These are phyloP conservation scores for Rattus norvegicus DNA, from an alignment of 2,113 vertebrate species.

Conservation along the genomic window GRCr8 NC_086020.1:195328501-195329000, in stretches of 20 bases:
- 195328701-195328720: not conserved
- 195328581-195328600: not conserved
- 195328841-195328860: not conserved
- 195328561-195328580: not conserved
- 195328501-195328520: not conserved
- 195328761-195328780: not conserved
- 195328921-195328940: not conserved
- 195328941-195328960: not conserved
- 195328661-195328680: not conserved
- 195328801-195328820: not conserved
- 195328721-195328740: not conserved
- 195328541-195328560: slow-evolving; percentile 2
- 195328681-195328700: not conserved
- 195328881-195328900: too few species aligned
- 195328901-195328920: not conserved
- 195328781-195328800: not conserved
- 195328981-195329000: not conserved
- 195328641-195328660: slow-evolving; percentile 9
- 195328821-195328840: not conserved
- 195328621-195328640: not conserved
- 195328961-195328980: not conserved
- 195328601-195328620: not conserved
- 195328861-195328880: not conserved
- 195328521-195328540: not conserved
- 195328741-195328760: not conserved